Evolutionary conservation across 53 echinoderm and acorn worm genomes (phyloP).

Genomic region (Antedon mediterranea): DNA sequence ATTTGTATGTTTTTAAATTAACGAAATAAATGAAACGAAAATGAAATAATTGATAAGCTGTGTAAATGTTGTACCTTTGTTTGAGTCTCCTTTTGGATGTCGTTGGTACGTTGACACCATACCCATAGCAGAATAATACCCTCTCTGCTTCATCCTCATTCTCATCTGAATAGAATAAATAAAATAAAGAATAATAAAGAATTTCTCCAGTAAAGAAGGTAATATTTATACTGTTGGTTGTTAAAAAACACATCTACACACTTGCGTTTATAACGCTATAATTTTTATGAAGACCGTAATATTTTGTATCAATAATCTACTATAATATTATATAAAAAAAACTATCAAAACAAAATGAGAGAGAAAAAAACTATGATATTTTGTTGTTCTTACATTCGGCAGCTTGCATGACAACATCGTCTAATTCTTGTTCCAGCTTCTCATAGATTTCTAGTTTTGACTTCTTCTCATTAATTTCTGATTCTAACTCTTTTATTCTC

Average conservation of each 20-base stretch:
- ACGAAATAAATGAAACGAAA: too few relatives aligned
- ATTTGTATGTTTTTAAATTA: too few relatives aligned
- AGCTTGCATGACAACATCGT: slow-evolving; percentile 99
- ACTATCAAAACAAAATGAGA: not conserved
- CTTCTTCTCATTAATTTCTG: slow-evolving; percentile 44
- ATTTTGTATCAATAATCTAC: too few relatives aligned
- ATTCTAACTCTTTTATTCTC: slow-evolving; percentile 42
- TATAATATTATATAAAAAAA: too few relatives aligned
- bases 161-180: too few relatives aligned
- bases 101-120: slow-evolving; percentile 91
- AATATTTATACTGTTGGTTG: too few relatives aligned
- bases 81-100: slow-evolving; percentile 86
- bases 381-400: slow-evolving; percentile 52
- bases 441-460: slow-evolving; percentile 67
- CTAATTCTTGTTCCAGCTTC: slow-evolving; percentile 79
- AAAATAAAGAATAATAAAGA: too few relatives aligned
- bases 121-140: slow-evolving; percentile 92
- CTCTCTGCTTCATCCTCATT: slow-evolving; percentile 64
- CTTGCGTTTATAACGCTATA: too few relatives aligned
- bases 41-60: too few relatives aligned
- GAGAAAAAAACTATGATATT: not conserved
- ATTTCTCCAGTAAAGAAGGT: too few relatives aligned
- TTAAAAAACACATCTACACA: too few relatives aligned
- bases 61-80: slow-evolving; percentile 50
- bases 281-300: too few relatives aligned